Percentiles rank a stretch among this genome's conserved stretches.
These are phyloP conservation scores for Cervus canadensis DNA, from an alignment of 2,113 vertebrate genomes.

Conservation along the genomic window DNA sequence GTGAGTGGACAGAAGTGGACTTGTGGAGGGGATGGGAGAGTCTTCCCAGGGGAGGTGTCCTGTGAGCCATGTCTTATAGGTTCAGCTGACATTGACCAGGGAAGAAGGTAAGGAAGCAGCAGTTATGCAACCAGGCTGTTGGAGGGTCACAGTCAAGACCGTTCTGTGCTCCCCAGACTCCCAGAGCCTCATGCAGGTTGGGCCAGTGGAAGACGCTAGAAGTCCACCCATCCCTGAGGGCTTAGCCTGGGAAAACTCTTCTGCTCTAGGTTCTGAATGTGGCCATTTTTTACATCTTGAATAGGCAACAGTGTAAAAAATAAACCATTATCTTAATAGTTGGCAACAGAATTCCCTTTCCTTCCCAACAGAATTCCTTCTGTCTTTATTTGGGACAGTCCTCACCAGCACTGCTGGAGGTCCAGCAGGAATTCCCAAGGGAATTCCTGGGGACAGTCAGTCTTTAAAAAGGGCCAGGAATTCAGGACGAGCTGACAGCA, in stretches of 20 bases:
- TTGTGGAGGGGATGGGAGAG: neutral
- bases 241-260: neutral
- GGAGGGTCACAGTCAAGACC: neutral
- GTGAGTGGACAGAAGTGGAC: neutral
- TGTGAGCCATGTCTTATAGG: neutral
- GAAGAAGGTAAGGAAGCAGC: neutral
- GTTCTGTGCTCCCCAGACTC: neutral
- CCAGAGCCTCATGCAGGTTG: neutral
- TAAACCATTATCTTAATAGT: neutral
- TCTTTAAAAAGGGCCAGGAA: neutral
- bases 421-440: neutral
- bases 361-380: neutral
- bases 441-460: neutral
- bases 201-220: neutral
- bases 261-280: neutral
- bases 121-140: neutral
- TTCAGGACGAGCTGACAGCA: fast-evolving
- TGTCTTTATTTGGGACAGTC: neutral
- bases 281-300: neutral
- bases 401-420: neutral
- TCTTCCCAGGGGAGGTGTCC: neutral
- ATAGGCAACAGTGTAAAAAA: neutral
- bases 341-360: neutral
- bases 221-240: neutral
- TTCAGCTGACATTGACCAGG: neutral